Conservation (phyloP, 2,113 vertebrate species). For the Colossoma macropomum region DNA sequence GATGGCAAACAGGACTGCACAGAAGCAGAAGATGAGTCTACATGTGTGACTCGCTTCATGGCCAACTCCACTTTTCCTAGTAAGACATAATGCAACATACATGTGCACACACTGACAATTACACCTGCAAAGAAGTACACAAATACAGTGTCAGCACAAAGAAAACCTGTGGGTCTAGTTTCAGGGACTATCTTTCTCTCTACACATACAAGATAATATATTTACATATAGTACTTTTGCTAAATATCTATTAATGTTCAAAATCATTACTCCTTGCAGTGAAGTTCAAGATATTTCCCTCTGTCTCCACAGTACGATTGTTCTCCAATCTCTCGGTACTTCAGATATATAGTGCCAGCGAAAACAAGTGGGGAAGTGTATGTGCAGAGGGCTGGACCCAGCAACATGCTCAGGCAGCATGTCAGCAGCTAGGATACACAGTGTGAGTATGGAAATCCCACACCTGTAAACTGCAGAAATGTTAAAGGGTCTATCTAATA, state of each 20-base stretch:
- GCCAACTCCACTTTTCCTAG: constrained; percentile 74
- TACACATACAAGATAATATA: too few species aligned
- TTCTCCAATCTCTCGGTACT: constrained; percentile 74
- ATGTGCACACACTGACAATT: too few species aligned
- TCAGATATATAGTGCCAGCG: constrained; percentile 76
- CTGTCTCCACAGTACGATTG: constrained; percentile 71
- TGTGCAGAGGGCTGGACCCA: constrained; percentile 82
- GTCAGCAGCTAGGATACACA: constrained; percentile 86
- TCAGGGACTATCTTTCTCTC: background rate
- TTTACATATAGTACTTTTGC: too few species aligned
- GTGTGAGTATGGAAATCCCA: constrained; percentile 70
- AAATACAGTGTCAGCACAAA: background rate
- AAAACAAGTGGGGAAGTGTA: constrained; percentile 76
- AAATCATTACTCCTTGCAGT: background rate
- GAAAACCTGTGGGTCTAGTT: constrained; percentile 6
- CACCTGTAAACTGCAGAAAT: background rate
- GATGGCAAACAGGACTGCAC: constrained; percentile 80
- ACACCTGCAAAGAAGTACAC: background rate
- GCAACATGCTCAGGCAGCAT: constrained; percentile 78
- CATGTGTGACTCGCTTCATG: constrained; percentile 71
- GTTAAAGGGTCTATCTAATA: background rate
- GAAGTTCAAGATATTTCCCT: background rate
- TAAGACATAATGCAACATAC: constrained; percentile 45
- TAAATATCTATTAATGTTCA: too few species aligned
- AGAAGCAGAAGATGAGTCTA: constrained; percentile 82